phyloP scores from a whole-genome alignment of 1,140 invertebrate genomes.

The Eurosta solidaginis region DNA sequence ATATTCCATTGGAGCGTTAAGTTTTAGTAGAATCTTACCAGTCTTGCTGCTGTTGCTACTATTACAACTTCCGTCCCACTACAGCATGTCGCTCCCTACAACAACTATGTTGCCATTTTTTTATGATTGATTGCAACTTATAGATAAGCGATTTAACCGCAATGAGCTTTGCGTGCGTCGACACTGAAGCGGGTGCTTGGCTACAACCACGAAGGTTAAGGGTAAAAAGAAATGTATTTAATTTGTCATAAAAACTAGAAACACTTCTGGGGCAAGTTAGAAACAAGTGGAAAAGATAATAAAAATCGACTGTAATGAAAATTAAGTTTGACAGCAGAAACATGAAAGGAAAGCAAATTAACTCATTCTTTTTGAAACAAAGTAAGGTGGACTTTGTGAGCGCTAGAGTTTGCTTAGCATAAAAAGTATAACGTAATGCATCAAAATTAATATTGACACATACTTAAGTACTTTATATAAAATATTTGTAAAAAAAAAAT shows the following conservation, averaged over 20 bases:
- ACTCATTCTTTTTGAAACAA: background rate
- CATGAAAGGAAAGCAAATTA: background rate
- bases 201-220: background rate
- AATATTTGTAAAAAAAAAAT: background rate
- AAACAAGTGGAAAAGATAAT: background rate
- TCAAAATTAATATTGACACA: background rate
- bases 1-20: background rate
- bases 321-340: background rate
- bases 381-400: background rate
- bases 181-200: background rate
- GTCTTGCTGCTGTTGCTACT: too few relatives aligned
- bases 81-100: too few relatives aligned
- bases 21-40: too few relatives aligned
- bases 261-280: background rate
- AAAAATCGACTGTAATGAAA: background rate
- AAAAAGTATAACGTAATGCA: background rate
- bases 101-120: constrained; percentile 14
- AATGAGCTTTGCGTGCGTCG: background rate
- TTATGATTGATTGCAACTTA: constrained; percentile 25
- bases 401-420: background rate
- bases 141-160: constrained; percentile 11
- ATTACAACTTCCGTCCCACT: too few relatives aligned
- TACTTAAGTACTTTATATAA: background rate
- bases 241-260: constrained; percentile 7
- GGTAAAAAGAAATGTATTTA: background rate